phyloP scores from a whole-genome alignment of 2,113 vertebrate genomes.

The Myotis davidii region DNA sequence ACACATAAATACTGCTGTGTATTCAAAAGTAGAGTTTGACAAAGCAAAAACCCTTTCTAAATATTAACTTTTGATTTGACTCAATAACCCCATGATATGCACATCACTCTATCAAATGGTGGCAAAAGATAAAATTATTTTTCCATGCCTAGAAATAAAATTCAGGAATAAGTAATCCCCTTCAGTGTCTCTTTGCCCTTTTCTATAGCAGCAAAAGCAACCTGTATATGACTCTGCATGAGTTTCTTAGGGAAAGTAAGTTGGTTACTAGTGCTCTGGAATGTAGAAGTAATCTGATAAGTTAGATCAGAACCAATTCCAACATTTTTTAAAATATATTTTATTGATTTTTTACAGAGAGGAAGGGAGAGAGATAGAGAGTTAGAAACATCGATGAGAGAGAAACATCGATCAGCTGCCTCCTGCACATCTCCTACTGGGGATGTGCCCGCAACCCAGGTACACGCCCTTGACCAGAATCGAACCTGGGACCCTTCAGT shows the following conservation, averaged over 20 bases:
- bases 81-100: slow-evolving; percentile 50
- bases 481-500: too few species aligned
- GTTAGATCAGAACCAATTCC: slow-evolving; percentile 2
- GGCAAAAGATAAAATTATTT: slow-evolving; percentile 57
- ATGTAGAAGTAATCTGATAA: background rate
- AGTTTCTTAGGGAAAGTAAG: background rate
- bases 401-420: too few species aligned
- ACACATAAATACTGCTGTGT: slow-evolving; percentile 74
- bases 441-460: too few species aligned
- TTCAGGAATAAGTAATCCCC: slow-evolving; percentile 2
- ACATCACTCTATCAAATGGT: slow-evolving; percentile 49
- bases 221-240: background rate
- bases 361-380: too few species aligned
- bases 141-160: slow-evolving; percentile 53
- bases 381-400: too few species aligned
- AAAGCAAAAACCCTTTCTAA: slow-evolving; percentile 76
- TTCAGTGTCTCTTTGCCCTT: background rate
- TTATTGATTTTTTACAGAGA: too few species aligned
- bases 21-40: slow-evolving; percentile 67
- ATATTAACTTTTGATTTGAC: slow-evolving; percentile 73
- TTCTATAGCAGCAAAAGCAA: background rate
- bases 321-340: background rate
- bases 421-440: too few species aligned
- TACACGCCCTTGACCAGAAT: too few species aligned
- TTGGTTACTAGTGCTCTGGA: background rate